phyloP scores from a whole-genome alignment of 1,140 invertebrate genomes.

The Trinorchestia longiramus region DNA sequence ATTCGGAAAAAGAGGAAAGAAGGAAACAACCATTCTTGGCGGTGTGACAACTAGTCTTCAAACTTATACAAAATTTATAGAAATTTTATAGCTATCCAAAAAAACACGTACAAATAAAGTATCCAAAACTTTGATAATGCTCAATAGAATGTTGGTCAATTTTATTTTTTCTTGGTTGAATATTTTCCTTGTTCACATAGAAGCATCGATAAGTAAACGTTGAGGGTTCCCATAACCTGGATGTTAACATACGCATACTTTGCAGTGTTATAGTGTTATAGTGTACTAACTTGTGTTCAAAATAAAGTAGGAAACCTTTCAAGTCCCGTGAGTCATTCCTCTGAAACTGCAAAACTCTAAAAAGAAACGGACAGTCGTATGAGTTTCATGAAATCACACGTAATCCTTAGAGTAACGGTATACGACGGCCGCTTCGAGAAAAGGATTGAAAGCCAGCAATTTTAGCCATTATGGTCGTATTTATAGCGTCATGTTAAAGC shows the following conservation, averaged over 20 bases:
- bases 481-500: conserved; percentile 34
- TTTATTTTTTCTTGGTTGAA: too few species aligned
- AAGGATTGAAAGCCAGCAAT: conserved; percentile 26
- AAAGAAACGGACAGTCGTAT: not conserved
- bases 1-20: not conserved
- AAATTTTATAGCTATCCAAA: not conserved
- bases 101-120: too few species aligned
- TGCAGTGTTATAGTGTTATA: too few species aligned
- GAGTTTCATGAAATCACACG: not conserved
- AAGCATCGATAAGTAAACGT: too few species aligned
- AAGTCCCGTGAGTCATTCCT: not conserved
- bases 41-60: not conserved
- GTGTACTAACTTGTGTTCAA: too few species aligned
- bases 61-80: not conserved
- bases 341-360: not conserved
- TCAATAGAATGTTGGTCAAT: too few species aligned
- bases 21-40: not conserved
- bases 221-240: too few species aligned
- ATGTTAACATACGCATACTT: too few species aligned
- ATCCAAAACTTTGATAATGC: too few species aligned
- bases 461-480: conserved; percentile 50
- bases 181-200: too few species aligned
- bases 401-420: not conserved
- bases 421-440: not conserved
- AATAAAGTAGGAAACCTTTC: not conserved